Base-by-base conservation (phyloP, 2,888 invertebrate genomes). In the Sepiola atlantica region DNA sequence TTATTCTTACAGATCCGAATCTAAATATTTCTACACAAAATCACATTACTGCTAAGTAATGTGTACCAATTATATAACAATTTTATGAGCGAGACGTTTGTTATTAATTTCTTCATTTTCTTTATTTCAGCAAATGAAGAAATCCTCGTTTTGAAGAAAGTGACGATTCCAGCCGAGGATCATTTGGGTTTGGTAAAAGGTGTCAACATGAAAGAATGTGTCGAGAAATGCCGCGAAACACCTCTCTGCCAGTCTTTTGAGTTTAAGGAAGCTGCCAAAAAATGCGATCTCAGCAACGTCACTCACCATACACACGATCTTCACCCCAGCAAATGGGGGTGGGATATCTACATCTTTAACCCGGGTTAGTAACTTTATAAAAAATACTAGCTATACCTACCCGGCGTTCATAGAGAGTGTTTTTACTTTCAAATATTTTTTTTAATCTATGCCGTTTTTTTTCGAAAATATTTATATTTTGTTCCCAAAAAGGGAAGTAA, bases 261-360 rank as follows among this genome's bases (percentile, higher is more conserved):
- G 77, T 77, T 77, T 77, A 77, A 77, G 18, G n/a, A n/a, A 77
- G 18, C 20, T 6, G 77, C 77, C 0, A 28, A n/a, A n/a, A 77
- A 77, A 18, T 77, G 77, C 16, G 77, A 77, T n/a, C 16, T 77
- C 16, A 77, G 77, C n/a, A 77, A 77, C 16, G 77, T 77, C n/a
- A 77, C 77, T 16, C 77, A 77, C 77, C 77, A 77, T n/a, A 77
- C 77, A 12, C 77, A 77, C 14, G 77, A 14, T n/a, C 77, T 77
- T n/a, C n/a, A 16, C n/a, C 77, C 77, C 77, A 77, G 77, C 77
- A 77, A 77, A 77, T 77, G 77, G 77, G 77, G 77, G 18, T 77
- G 77, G 77, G 77, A 77, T 77, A 77, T 77, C n/a, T 77, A 77
- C n/a, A 77, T 77, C 77, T 77, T 77, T n/a, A 77, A 77, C 77